Base-by-base conservation (phyloP, 2,797 vertebrate species). In the Poecilia picta region DNA sequence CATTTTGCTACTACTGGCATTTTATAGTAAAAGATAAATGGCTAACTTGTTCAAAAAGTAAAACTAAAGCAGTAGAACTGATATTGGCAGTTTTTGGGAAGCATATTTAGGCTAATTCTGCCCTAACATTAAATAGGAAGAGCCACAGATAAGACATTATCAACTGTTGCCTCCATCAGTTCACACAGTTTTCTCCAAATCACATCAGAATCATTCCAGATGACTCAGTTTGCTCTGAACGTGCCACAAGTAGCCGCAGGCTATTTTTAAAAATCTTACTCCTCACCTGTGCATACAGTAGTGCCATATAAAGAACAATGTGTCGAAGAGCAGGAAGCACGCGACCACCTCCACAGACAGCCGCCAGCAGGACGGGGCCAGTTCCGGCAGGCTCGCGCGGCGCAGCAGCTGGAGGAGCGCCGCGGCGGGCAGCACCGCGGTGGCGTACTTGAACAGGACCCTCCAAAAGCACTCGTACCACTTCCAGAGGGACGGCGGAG, bases 291-390 rank as follows among this genome's bases (percentile, higher is more conserved):
- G 96, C 84, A 95, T 82, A 72, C 3, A 49, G 12, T 92, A 77
- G 84, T 96, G 96, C 90, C 90, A 93, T 0, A 88, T 0, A 55
- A 93, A 96, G 85, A 94, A 96, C 23, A 95, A 33, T 10, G 77
- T 68, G 88, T 96, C 96, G 78, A 96, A 96, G 0, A 96, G 53
- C 72, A 96, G 90, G 1, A 95, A 75, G 41, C 93, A 93, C 0
- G 89, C 86, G 3, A 79, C 8, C 0, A 95, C 93, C 4, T 96
- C 94, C 70, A 83, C 76, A 0, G 87, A 90, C 11, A 94, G 87
- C 82, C 72, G 81, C 79, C 84, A 73, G 77, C 88, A 90, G 53
- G 91, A 84, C 0, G 95, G 96, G 0, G 95, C 95, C 28, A 43
- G 72, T 7, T 78, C 73, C 25, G 92, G 94, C 0, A 93, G n/a